Conservation (phyloP, 2,113 vertebrate species). For the Chinchilla lanigera region DNA sequence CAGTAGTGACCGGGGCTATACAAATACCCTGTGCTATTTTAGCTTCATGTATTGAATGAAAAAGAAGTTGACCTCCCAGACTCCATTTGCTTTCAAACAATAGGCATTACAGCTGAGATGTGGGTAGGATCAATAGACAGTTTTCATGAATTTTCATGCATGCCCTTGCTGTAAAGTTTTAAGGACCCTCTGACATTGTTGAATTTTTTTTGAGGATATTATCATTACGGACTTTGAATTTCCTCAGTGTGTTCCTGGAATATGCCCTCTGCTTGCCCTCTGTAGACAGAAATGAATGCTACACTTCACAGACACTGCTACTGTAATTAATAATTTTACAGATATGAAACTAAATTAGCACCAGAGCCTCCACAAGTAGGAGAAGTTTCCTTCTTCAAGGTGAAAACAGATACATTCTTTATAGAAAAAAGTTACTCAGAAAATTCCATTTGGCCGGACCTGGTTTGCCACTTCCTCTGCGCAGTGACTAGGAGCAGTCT, state of each 20-base stretch:
- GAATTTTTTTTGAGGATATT: not conserved
- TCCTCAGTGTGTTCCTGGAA: not conserved
- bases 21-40: not conserved
- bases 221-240: not conserved
- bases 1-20: not conserved
- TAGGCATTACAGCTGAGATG: not conserved
- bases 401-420: not conserved
- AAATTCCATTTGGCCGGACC: no score
- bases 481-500: no score
- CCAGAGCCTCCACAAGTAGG: not conserved
- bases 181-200: not conserved
- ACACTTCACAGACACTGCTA: no score
- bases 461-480: accelerated
- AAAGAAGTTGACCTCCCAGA: not conserved
- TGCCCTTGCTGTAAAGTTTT: not conserved
- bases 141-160: not conserved
- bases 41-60: not conserved
- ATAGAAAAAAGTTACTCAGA: not conserved
- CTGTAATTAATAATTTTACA: not conserved
- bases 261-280: not conserved
- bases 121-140: not conserved
- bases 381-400: constrained; percentile 1
- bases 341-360: not conserved
- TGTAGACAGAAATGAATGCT: not conserved
- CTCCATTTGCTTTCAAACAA: not conserved